Evolutionary conservation across 2,113 vertebrate species (phyloP).

Genomic region (Chaetodon auriga): DNA sequence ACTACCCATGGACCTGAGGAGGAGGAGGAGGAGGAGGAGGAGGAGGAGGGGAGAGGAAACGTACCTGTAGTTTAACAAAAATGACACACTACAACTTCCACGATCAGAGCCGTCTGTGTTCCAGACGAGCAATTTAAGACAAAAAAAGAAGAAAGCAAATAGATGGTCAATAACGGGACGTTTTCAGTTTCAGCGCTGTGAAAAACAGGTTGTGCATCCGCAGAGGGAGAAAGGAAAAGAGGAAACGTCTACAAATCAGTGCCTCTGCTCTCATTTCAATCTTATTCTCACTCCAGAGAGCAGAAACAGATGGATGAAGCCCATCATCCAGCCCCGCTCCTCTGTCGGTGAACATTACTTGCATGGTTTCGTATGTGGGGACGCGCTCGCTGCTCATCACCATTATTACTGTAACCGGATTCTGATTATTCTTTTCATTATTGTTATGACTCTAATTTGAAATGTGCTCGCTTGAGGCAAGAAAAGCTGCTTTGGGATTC

Average conservation of each 20-base stretch:
- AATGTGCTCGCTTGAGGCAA: conserved; percentile 1
- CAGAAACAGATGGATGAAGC: conserved; percentile 46
- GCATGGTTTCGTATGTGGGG: not conserved
- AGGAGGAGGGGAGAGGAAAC: not conserved
- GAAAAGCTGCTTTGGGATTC: conserved; percentile 8
- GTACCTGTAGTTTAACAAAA: not conserved
- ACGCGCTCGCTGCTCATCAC: not conserved
- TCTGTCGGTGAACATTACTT: conserved; percentile 39
- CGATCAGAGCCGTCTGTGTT: not conserved
- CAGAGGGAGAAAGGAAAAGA: not conserved
- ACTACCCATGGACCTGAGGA: conserved; percentile 91
- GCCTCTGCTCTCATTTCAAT: conserved; percentile 18
- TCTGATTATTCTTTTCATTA: conserved; percentile 2
- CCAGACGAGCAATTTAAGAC: conserved; percentile 12
- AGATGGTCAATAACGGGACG: not conserved
- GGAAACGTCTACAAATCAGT: conserved; percentile 19
- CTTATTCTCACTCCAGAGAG: conserved; percentile 34
- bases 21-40: not conserved
- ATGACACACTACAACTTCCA: not conserved
- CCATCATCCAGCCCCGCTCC: conserved; percentile 36
- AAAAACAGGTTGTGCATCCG: not conserved
- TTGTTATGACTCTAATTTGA: conserved; percentile 5
- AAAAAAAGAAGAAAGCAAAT: conserved; percentile 6
- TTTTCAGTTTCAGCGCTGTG: conserved; percentile 5
- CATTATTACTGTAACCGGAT: conserved; percentile 8